Evolutionary conservation across 2,797 vertebrate genomes (phyloP).

Genomic region (Clarias laeviceps): DNA sequence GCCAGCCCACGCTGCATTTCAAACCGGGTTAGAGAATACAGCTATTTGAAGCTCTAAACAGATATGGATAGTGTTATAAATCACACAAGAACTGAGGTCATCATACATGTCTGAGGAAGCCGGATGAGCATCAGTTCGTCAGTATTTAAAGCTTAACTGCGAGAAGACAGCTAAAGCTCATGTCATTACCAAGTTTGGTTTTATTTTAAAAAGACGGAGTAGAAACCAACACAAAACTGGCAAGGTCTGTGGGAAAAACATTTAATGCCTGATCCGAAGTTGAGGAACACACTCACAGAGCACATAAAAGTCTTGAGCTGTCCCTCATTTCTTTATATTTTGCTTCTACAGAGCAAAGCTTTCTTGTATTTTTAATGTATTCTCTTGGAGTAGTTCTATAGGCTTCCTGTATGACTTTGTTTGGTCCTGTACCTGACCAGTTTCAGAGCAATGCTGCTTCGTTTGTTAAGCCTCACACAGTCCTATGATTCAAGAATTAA

Average conservation of each 20-base stretch:
- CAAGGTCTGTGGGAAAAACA: constrained; percentile 24
- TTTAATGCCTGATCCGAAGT: not conserved
- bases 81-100: not conserved
- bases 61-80: no score
- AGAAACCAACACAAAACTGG: not conserved
- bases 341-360: no score
- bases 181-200: constrained; percentile 24
- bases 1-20: not conserved
- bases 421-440: no score
- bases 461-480: no score
- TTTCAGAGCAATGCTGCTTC: no score
- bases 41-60: not conserved
- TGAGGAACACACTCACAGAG: no score
- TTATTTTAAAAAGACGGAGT: not conserved
- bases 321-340: no score
- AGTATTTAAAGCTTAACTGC: not conserved
- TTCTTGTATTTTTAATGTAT: no score
- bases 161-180: not conserved
- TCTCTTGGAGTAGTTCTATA: no score
- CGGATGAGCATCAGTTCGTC: not conserved
- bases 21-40: not conserved
- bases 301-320: no score
- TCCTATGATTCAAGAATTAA: no score
- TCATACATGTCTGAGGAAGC: not conserved
- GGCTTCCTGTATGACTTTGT: no score